Percentiles rank a stretch among this genome's conserved stretches.
phyloP scores from a whole-genome alignment of 2,888 invertebrate species.

The Cabera pusaria region DNA sequence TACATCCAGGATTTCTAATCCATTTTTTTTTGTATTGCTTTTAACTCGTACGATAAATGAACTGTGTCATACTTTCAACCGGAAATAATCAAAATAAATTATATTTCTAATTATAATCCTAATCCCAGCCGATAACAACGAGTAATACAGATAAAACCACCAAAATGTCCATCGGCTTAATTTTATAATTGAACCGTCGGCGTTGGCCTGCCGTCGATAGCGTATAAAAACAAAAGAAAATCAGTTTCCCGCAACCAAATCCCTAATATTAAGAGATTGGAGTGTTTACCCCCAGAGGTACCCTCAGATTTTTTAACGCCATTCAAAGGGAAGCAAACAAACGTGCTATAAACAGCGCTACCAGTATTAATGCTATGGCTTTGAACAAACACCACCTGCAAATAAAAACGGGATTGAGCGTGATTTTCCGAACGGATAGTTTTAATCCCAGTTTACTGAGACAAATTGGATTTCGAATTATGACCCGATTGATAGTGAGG shows the following conservation, averaged over 20 bases:
- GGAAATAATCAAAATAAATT: no score
- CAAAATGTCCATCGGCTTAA: slow-evolving; percentile 3
- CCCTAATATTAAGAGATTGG: slow-evolving; percentile 38
- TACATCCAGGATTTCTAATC: no score
- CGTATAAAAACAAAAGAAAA: slow-evolving; percentile 20
- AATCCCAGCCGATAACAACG: no score
- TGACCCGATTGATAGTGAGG: neutral
- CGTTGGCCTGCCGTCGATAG: neutral
- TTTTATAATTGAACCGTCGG: slow-evolving; percentile 18
- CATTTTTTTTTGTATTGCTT: no score
- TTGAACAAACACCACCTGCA: slow-evolving; percentile 49
- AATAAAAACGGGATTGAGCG: slow-evolving; percentile 37
- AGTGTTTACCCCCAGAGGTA: slow-evolving; percentile 30
- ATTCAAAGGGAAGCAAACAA: slow-evolving; percentile 42
- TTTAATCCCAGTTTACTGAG: slow-evolving; percentile 20
- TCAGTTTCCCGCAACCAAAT: slow-evolving; percentile 30
- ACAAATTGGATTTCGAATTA: slow-evolving; percentile 18
- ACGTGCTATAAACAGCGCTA: slow-evolving; percentile 46
- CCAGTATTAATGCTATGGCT: slow-evolving; percentile 49
- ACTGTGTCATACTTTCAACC: no score
- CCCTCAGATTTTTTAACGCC: slow-evolving; percentile 33
- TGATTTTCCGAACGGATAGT: slow-evolving; percentile 27
- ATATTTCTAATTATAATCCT: no score
- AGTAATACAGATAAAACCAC: neutral
- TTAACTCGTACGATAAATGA: no score